These are phyloP conservation scores for Cheilosia vernalis DNA, from an alignment of 2,888 invertebrate species.

Conservation along the genomic window DNA sequence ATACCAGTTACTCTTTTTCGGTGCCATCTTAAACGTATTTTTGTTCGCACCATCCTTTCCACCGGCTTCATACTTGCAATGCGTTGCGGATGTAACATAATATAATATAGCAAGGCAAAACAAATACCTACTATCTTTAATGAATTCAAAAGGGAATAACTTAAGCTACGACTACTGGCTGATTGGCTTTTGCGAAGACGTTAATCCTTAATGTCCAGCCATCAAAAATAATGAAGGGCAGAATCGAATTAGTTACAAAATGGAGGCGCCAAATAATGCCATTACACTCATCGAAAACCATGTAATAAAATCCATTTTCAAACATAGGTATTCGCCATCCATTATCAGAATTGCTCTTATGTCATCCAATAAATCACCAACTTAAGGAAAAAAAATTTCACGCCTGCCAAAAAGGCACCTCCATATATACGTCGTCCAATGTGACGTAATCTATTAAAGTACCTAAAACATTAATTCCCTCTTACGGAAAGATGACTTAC, in stretches of 20 bases:
- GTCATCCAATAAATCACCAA: not conserved
- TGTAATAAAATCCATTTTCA: constrained; percentile 5
- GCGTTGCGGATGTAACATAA: too few species aligned
- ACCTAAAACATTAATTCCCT: constrained; percentile 1
- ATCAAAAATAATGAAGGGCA: not conserved
- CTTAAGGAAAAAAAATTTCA: not conserved
- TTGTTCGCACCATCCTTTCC: too few species aligned
- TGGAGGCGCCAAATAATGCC: not conserved
- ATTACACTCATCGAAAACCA: not conserved
- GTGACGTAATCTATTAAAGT: constrained; percentile 13
- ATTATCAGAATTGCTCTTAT: not conserved
- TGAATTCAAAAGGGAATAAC: too few species aligned
- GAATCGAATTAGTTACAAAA: not conserved
- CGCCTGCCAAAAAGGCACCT: constrained; percentile 3
- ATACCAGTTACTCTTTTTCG: too few species aligned
- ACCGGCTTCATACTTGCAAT: too few species aligned
- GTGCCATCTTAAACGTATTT: too few species aligned
- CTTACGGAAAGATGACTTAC: constrained; percentile 31
- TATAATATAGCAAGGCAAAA: too few species aligned
- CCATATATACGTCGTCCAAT: not conserved
- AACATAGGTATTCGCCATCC: not conserved
- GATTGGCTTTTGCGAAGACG: too few species aligned
- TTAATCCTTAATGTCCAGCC: not conserved
- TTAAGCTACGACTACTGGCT: too few species aligned
- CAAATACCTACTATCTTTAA: too few species aligned